Evolutionary conservation across 2,797 vertebrate genomes (phyloP).

Genomic region (Chloroceryle inda): DNA sequence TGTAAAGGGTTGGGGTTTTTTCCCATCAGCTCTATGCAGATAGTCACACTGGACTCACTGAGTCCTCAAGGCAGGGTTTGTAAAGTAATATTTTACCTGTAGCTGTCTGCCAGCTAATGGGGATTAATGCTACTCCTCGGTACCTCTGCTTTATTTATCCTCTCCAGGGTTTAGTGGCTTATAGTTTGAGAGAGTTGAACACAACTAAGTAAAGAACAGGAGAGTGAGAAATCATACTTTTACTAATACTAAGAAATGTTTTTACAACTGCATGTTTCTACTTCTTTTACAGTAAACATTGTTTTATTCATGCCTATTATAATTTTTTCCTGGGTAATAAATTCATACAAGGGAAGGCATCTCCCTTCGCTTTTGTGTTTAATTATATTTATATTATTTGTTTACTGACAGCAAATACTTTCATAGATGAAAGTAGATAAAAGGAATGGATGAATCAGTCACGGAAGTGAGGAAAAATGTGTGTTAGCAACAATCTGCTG

Average conservation of each 20-base stretch:
- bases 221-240: slow-evolving; percentile 1
- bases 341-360: slow-evolving; percentile 1
- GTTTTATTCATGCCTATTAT: slow-evolving; percentile 59
- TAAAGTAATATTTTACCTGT: slow-evolving; percentile 6
- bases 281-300: slow-evolving; percentile 45
- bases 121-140: background rate
- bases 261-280: slow-evolving; percentile 2
- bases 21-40: background rate
- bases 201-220: background rate
- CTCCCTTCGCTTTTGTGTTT: slow-evolving; percentile 4
- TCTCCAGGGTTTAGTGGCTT: slow-evolving; percentile 7
- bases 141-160: background rate
- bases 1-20: background rate
- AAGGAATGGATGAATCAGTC: slow-evolving; percentile 42
- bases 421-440: slow-evolving; percentile 52
- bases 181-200: slow-evolving; percentile 30
- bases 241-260: slow-evolving; percentile 13
- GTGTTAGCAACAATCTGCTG: background rate
- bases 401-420: slow-evolving; percentile 47
- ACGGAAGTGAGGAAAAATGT: background rate
- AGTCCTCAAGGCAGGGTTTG: background rate
- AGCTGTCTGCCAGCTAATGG: background rate
- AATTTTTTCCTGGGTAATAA: slow-evolving; percentile 49
- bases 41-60: background rate
- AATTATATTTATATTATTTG: slow-evolving; percentile 41